Percentiles rank a stretch among this genome's conserved stretches.
Evolutionary conservation across 2,113 vertebrate species (phyloP).

Genomic region (Plestiodon gilberti): DNA sequence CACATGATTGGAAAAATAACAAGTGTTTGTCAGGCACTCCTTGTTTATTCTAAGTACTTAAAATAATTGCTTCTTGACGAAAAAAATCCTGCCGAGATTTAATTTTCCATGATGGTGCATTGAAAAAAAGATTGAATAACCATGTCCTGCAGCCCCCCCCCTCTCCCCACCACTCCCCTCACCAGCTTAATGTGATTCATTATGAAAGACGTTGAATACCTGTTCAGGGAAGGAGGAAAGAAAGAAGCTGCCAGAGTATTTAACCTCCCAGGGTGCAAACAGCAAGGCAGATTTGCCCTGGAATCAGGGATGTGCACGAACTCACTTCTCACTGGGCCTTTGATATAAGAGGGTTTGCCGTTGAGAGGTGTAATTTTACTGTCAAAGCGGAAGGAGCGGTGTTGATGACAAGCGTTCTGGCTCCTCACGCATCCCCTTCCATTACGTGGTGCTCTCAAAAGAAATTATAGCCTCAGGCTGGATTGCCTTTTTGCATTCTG

Average conservation of each 20-base stretch:
- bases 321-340: conserved; percentile 24
- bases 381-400: conserved; percentile 4
- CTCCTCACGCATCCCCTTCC: not conserved
- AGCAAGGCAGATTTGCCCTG: conserved; percentile 28
- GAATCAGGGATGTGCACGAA: not conserved
- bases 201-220: conserved; percentile 50
- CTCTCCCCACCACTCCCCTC: conserved; percentile 20
- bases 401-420: not conserved
- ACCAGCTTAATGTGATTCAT: conserved; percentile 57
- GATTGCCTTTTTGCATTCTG: conserved; percentile 9
- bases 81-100: conserved; percentile 53
- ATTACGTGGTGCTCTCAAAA: conserved; percentile 1
- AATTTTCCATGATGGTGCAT: conserved; percentile 61
- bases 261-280: conserved; percentile 53
- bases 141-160: rapidly evolving
- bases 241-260: conserved; percentile 3
- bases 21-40: conserved; percentile 68
- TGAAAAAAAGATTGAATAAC: not conserved
- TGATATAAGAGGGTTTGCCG: conserved; percentile 39
- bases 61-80: conserved; percentile 64
- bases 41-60: conserved; percentile 70
- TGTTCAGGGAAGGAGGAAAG: conserved; percentile 46
- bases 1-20: conserved; percentile 68
- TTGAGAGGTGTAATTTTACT: conserved; percentile 50
- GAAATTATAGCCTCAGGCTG: not conserved